phyloP scores from a whole-genome alignment of 2,888 invertebrate genomes.

The Neoitamus cyanurus region DNA sequence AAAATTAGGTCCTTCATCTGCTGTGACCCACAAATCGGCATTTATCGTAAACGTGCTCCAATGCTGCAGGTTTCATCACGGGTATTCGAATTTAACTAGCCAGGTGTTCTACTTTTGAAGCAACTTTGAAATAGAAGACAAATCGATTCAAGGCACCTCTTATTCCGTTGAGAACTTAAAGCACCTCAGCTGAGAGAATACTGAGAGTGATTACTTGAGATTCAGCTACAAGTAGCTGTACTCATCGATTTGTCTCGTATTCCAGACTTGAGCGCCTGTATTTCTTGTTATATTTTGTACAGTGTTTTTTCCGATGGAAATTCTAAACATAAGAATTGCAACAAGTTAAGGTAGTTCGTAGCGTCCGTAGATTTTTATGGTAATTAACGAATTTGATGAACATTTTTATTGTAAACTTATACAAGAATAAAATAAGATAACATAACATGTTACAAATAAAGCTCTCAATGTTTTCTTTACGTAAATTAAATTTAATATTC shows the following conservation, averaged over 20 bases:
- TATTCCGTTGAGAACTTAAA: background rate
- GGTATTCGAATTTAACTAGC: background rate
- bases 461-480: background rate
- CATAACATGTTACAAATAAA: background rate
- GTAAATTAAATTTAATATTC: background rate
- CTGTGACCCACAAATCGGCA: too few relatives aligned
- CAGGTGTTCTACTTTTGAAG: background rate
- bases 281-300: conserved; percentile 4
- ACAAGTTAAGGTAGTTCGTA: background rate
- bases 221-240: background rate
- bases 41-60: too few relatives aligned
- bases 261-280: background rate
- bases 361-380: background rate
- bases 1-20: too few relatives aligned
- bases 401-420: conserved; percentile 13
- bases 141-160: too few relatives aligned
- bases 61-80: background rate
- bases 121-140: background rate
- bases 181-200: background rate
- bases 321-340: background rate
- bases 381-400: conserved; percentile 15
- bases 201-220: background rate
- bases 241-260: background rate
- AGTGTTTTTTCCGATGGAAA: background rate
- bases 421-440: background rate